These are phyloP conservation scores for Gallinago stenura DNA, from an alignment of 2,797 vertebrate species.

Conservation along the genomic window DNA sequence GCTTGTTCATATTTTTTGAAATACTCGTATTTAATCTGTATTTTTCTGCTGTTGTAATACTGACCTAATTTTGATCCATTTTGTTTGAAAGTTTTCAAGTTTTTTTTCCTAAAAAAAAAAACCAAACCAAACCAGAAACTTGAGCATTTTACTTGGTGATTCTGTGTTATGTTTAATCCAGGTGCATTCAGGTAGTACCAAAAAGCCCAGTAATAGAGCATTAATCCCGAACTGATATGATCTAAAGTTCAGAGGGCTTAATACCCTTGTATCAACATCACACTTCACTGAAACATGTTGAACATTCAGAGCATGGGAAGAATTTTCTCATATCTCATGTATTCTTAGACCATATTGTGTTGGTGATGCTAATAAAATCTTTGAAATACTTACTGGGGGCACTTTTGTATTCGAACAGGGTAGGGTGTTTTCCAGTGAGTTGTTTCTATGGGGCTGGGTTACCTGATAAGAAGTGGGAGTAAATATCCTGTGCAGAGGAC, in stretches of 20 bases:
- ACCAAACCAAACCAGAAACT: neutral
- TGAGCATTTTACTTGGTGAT: neutral
- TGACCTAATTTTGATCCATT: neutral
- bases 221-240: neutral
- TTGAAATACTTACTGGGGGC: neutral
- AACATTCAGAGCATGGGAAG: neutral
- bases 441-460: neutral
- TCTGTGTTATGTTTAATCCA: neutral
- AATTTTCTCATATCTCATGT: neutral
- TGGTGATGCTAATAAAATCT: neutral
- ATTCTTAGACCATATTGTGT: neutral
- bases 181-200: neutral
- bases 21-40: neutral
- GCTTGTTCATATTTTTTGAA: neutral
- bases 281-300: neutral
- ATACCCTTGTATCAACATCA: neutral
- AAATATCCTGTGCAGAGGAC: neutral
- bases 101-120: neutral
- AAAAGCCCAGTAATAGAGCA: neutral
- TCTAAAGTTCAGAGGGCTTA: neutral
- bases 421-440: neutral
- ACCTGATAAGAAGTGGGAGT: neutral
- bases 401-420: neutral
- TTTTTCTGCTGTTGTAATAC: neutral
- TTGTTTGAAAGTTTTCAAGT: neutral